phyloP scores from a whole-genome alignment of 30 jellyfish, hydroid and myxozoan species.

The Turritopsis rubra region DNA sequence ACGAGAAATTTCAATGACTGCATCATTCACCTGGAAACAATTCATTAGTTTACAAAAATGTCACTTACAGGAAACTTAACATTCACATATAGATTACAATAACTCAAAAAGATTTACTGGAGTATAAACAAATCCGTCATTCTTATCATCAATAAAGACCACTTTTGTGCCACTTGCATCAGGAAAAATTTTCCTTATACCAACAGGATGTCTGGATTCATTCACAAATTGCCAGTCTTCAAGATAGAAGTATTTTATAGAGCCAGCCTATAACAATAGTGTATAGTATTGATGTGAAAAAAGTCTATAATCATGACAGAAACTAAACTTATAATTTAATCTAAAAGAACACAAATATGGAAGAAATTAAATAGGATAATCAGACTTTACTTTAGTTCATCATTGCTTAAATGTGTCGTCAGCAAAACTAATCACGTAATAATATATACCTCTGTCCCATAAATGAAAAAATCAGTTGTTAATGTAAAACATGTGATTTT shows the following conservation, averaged over 20 bases:
- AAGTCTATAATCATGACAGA: too few relatives aligned
- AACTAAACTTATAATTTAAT: too few relatives aligned
- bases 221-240: conserved; percentile 90
- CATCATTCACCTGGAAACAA: conserved; percentile 47
- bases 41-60: too few relatives aligned
- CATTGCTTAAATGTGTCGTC: neutral
- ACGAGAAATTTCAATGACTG: conserved; percentile 40
- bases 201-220: conserved; percentile 80
- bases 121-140: conserved; percentile 71
- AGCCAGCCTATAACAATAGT: conserved; percentile 41
- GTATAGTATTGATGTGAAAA: too few relatives aligned
- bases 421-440: neutral
- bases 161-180: conserved; percentile 78
- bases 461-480: conserved; percentile 72
- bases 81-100: neutral
- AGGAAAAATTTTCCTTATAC: conserved; percentile 68
- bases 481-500: conserved; percentile 56
- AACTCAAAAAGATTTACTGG: conserved; percentile 38
- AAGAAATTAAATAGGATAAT: too few relatives aligned
- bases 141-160: conserved; percentile 80
- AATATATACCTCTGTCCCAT: conserved; percentile 51
- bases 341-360: too few relatives aligned
- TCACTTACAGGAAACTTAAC: neutral
- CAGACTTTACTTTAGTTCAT: too few relatives aligned
- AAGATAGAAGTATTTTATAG: conserved; percentile 57